phyloP scores from a whole-genome alignment of 2,888 invertebrate species.

The Lydus trimaculatus region DNA sequence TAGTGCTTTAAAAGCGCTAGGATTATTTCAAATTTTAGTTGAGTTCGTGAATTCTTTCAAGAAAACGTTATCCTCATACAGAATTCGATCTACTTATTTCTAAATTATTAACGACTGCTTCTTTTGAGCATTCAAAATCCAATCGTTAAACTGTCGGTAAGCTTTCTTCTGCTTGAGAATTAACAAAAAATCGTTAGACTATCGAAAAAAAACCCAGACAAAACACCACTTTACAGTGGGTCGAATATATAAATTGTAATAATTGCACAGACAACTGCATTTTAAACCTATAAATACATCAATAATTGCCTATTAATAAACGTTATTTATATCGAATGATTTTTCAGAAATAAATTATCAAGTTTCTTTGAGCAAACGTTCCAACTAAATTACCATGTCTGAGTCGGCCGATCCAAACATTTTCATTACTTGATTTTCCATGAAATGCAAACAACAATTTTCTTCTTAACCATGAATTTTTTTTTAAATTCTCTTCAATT shows the following conservation, averaged over 20 bases:
- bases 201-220: too few species aligned
- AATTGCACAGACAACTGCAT: neutral
- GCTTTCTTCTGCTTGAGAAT: too few species aligned
- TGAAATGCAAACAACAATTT: neutral
- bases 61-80: neutral
- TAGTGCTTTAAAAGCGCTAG: neutral
- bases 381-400: neutral
- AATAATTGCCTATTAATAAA: too few species aligned
- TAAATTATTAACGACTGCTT: neutral
- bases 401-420: neutral
- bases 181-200: too few species aligned
- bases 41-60: neutral
- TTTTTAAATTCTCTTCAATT: neutral
- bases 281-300: neutral
- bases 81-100: neutral
- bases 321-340: too few species aligned
- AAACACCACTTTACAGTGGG: too few species aligned
- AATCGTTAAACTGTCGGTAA: neutral
- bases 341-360: neutral
- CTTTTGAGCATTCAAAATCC: neutral
- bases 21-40: neutral
- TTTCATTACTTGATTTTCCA: neutral
- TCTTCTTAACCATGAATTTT: neutral
- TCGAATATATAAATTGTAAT: too few species aligned
- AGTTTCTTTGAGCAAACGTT: neutral